phyloP scores from a whole-genome alignment of 1,140 invertebrate species.

The Philopotamus ludificatus region DNA sequence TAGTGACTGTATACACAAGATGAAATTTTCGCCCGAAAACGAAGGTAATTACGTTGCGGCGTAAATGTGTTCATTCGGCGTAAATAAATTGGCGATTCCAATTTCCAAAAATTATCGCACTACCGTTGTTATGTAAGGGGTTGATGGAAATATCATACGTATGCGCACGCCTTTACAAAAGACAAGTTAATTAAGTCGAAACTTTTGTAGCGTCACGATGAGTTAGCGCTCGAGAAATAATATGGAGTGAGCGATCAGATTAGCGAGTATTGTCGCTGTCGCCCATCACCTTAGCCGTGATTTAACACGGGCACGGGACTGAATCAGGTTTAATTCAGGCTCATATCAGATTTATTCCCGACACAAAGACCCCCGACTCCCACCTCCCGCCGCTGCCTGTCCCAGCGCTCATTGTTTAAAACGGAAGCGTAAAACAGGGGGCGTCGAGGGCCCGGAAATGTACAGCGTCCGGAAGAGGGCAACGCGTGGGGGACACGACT shows the following conservation, averaged over 20 bases:
- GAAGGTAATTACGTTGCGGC: neutral
- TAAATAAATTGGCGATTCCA: no score
- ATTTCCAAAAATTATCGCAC: no score
- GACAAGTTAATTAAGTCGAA: neutral
- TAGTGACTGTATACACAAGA: slow-evolving; percentile 11
- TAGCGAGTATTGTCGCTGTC: slow-evolving; percentile 24
- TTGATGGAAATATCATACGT: no score
- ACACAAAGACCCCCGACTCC: slow-evolving; percentile 30
- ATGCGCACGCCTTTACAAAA: no score
- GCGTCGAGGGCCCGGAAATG: slow-evolving; percentile 15
- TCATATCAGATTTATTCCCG: slow-evolving; percentile 34
- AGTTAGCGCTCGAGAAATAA: neutral
- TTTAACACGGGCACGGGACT: slow-evolving; percentile 36
- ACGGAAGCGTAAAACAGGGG: slow-evolving; percentile 18
- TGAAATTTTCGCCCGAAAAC: neutral
- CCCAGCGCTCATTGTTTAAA: slow-evolving; percentile 32
- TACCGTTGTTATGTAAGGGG: no score
- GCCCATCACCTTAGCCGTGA: slow-evolving; percentile 35
- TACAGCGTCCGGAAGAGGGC: slow-evolving; percentile 2
- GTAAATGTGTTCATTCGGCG: no score
- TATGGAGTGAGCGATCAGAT: slow-evolving; percentile 29
- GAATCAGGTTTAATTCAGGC: slow-evolving; percentile 34
- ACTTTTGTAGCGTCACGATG: no score
- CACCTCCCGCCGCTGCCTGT: no score
- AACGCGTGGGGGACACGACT: neutral